Evolutionary conservation across 1,140 invertebrate species (phyloP).

Genomic region (Uloborus diversus): DNA sequence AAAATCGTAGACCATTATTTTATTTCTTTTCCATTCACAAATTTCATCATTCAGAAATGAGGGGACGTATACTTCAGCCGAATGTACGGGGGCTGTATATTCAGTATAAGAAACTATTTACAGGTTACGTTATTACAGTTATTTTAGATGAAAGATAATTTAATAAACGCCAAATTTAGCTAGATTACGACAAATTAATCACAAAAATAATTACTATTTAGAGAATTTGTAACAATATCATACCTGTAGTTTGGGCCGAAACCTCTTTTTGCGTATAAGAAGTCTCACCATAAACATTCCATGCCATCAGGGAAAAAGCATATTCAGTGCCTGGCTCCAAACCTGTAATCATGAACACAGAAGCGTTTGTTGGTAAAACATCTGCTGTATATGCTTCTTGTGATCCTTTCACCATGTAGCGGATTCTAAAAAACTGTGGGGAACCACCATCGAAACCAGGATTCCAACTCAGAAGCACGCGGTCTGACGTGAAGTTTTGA

Average conservation of each 20-base stretch:
- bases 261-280: conserved; percentile 81
- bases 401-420: conserved; percentile 69
- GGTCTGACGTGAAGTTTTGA: conserved; percentile 86
- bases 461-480: conserved; percentile 83
- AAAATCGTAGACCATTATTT: too few species aligned
- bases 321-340: conserved; percentile 85
- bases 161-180: too few species aligned
- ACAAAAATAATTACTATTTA: too few species aligned
- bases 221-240: too few species aligned
- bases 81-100: too few species aligned
- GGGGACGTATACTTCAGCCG: too few species aligned
- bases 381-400: conserved; percentile 71
- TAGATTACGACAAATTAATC: too few species aligned
- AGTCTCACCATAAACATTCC: conserved; percentile 85
- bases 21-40: too few species aligned
- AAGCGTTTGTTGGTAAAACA: conserved; percentile 77
- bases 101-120: too few species aligned
- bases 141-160: too few species aligned
- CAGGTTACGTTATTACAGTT: too few species aligned
- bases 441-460: conserved; percentile 95
- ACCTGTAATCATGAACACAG: conserved; percentile 74
- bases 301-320: conserved; percentile 85
- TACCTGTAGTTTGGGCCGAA: conserved; percentile 79
- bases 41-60: too few species aligned
- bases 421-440: conserved; percentile 80